phyloP scores from a whole-genome alignment of 2,113 vertebrate genomes.

The Rhineura floridana region DNA sequence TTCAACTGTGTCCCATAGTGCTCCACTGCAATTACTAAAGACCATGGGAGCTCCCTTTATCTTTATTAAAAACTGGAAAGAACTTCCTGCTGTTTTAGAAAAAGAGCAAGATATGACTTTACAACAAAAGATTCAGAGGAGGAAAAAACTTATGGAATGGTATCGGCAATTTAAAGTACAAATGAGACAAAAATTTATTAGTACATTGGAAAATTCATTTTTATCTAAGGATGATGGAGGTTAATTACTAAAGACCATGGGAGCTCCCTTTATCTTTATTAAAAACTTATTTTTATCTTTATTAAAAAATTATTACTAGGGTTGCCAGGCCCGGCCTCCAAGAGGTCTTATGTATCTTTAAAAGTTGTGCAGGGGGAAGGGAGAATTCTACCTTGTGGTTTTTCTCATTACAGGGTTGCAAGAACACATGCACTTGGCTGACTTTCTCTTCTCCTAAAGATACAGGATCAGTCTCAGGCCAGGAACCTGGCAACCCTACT shows the following conservation, averaged over 20 bases:
- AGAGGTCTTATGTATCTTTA: too few relatives aligned
- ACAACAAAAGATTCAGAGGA: conserved; percentile 89
- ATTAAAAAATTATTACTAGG: too few relatives aligned
- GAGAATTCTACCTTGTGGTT: too few relatives aligned
- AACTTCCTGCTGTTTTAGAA: conserved; percentile 90
- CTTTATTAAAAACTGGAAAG: conserved; percentile 92
- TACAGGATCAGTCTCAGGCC: too few relatives aligned
- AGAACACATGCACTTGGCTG: too few relatives aligned
- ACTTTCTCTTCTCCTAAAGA: too few relatives aligned
- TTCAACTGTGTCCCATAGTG: conserved; percentile 74
- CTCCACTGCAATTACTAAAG: conserved; percentile 92
- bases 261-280: conserved; percentile 95
- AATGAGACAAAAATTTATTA: conserved; percentile 88
- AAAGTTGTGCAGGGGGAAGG: too few relatives aligned
- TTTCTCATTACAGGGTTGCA: too few relatives aligned
- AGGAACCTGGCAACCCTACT: too few relatives aligned
- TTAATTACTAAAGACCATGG: conserved; percentile 85
- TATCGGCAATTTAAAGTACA: conserved; percentile 88
- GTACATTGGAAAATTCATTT: conserved; percentile 87
- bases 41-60: conserved; percentile 93
- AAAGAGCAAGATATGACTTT: conserved; percentile 83
- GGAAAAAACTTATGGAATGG: conserved; percentile 91
- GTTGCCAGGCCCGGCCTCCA: too few relatives aligned
- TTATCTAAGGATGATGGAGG: conserved; percentile 74
- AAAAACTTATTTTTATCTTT: too few relatives aligned